phyloP scores from a whole-genome alignment of 2,113 vertebrate species.

The Lepus timidus region DNA sequence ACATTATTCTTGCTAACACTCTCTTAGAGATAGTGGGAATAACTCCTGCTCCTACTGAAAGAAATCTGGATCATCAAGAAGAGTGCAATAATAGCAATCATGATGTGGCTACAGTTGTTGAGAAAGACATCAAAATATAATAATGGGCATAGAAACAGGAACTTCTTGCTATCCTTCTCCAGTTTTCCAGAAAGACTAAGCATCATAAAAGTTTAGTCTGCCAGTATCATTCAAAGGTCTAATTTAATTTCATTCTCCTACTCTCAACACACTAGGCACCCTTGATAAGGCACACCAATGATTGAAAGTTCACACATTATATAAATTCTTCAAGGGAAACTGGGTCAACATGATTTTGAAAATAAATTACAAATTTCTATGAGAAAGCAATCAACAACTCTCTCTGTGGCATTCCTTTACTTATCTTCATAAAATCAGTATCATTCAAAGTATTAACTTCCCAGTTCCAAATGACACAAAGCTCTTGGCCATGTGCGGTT shows the following conservation, averaged over 20 bases:
- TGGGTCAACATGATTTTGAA: background rate
- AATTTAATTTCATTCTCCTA: background rate
- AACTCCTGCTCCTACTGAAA: background rate
- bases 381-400: conserved; percentile 12
- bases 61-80: conserved; percentile 16
- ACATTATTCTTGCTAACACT: background rate
- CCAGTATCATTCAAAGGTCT: background rate
- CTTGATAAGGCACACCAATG: background rate
- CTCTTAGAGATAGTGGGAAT: background rate
- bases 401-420: background rate
- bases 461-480: background rate
- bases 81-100: background rate
- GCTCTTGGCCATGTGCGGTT: background rate
- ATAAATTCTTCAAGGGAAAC: conserved; percentile 11
- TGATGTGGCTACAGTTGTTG: background rate
- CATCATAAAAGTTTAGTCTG: background rate
- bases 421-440: background rate
- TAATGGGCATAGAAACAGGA: background rate
- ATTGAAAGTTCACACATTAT: conserved; percentile 11
- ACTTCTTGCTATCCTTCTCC: background rate
- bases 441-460: conserved; percentile 3
- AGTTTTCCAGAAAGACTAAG: conserved; percentile 52
- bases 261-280: background rate
- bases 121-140: background rate
- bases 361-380: conserved; percentile 38